These are phyloP conservation scores for Gymnothorax javanicus DNA, from an alignment of 2,797 vertebrate species.

Conservation along the genomic window DNA sequence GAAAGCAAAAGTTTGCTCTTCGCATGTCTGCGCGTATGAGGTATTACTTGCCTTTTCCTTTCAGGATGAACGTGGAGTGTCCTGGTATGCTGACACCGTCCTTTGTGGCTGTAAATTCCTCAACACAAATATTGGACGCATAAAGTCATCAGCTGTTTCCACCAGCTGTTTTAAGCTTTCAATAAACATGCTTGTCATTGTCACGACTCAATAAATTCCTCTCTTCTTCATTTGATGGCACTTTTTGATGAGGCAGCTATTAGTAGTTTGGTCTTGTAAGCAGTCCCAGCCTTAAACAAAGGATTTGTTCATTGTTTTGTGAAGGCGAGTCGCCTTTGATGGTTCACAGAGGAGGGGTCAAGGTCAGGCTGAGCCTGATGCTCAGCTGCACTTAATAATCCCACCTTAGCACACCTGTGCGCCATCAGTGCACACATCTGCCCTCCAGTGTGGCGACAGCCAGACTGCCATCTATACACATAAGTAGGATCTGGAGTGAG, in stretches of 20 bases:
- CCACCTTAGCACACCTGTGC: constrained; percentile 55
- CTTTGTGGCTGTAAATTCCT: background rate
- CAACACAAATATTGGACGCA: background rate
- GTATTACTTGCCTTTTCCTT: no score
- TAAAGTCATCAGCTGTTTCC: background rate
- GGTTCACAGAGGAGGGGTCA: background rate
- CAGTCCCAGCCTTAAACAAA: background rate
- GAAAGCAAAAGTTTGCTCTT: no score
- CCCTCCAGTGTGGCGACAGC: constrained; percentile 26
- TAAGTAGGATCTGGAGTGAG: constrained; percentile 29
- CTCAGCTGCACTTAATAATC: constrained; percentile 37
- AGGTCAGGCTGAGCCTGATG: constrained; percentile 1
- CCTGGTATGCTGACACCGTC: background rate
- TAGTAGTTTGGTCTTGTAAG: background rate
- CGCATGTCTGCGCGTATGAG: no score
- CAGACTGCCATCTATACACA: constrained; percentile 28
- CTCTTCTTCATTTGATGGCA: background rate
- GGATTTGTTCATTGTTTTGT: background rate
- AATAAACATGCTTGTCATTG: background rate
- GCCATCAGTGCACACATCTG: constrained; percentile 65
- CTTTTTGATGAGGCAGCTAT: background rate
- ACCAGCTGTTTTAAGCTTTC: background rate
- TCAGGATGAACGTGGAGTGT: background rate
- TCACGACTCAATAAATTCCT: background rate
- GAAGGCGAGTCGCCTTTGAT: background rate